Base-by-base conservation (phyloP, 2,888 invertebrate species). In the Ariolimax columbianus region DNA sequence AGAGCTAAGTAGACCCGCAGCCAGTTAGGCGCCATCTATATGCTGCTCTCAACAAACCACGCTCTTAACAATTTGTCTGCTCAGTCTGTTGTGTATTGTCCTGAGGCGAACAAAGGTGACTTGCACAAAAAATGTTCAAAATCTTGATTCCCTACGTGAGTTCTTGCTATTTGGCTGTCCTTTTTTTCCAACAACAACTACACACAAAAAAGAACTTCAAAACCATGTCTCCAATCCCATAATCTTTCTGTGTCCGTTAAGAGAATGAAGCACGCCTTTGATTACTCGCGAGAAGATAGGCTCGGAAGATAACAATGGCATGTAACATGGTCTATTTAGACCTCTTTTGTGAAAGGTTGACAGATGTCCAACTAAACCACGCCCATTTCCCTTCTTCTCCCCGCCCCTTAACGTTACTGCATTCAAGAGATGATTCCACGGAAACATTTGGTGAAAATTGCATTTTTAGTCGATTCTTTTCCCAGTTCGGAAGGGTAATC, bases 401-500 rank as follows among this genome's bases (percentile, higher is more conserved):
- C 36, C 70, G 38, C 70, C 70, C 70, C 70, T 23, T 70, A 70
- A 70, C 36, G 70, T 70, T 36, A 11, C 19, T 36, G 7, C 33
- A 30, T 11, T 33, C 9, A 7, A 19, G 70, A 36, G 11, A 9
- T 4, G 3, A 23, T 70, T 0, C 19, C 70, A 36, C 9, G 38
- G 23, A 70, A 70, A 26, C 47, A 1, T n/a, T 47, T 17, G 2
- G 11, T 47, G n/a, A 6, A 47, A 75, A 75, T n/a, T 75, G 2
- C 47, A 75, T 6, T 36, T 36, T 14, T 43, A n/a, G 7, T 17
- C 40, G 23, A 14, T 40, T 23, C 38, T 17, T 6, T 47, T 17
- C 30, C 4, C n/a, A 47, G n/a, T n/a, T n/a, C n/a, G n/a, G n/a
- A n/a, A 82, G 47, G 72, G 30, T 55, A 82, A 82, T 82, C 81